Base-by-base conservation (phyloP, 53 echinoderm and acorn worm genomes). In the Stichopus horrens region DNA sequence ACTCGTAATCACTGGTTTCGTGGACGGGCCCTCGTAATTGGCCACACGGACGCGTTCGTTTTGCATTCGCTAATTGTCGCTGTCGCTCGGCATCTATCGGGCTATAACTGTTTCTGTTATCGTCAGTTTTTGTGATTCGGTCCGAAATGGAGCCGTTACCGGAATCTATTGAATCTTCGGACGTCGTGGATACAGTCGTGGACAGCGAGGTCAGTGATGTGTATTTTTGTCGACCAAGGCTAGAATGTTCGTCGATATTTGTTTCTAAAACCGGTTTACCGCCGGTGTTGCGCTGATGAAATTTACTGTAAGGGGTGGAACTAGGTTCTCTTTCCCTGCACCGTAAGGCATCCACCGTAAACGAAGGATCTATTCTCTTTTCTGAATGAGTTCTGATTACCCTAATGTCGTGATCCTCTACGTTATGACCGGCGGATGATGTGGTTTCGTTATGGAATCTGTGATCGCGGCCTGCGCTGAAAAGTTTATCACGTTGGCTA, bases 1-100 rank as follows among this genome's bases (percentile, higher is more conserved):
- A 85, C 7, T 85, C 85, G 37, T 85, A 85, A 16, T 85, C 85
- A n/a, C 85, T 85, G 4, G 85, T 85, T 67, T 85, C 85, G 11
- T 85, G 85, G 22, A 65, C 23, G 37, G 84, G 21, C 6, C 59
- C 53, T 23, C 23, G 9, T 10, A 18, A 18, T 23, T 37, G 65
- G 13, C 23, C 14, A 20, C 6, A 58, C n/a, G 56, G 81, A 63
- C 14, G 65, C 8, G 60, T 63, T 68, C 66, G 65, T 37, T 20
- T 13, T 51, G 52, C 52, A 67, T 23, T 85, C 85, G 85, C 22
- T 53, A 53, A 85, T 67, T 65, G 57, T 52, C 68, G 85, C 14
- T 37, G 68, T 53, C 65, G 63, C 51, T 85, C 85, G 68, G 85
- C 85, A 21, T 85, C 66, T 10, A 85, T 85, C 85, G 85, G 85